Evolutionary conservation across 2,113 vertebrate species (phyloP), one percentile per base, ranked within the genome.

Genomic region (Haemorhous mexicanus): DNA sequence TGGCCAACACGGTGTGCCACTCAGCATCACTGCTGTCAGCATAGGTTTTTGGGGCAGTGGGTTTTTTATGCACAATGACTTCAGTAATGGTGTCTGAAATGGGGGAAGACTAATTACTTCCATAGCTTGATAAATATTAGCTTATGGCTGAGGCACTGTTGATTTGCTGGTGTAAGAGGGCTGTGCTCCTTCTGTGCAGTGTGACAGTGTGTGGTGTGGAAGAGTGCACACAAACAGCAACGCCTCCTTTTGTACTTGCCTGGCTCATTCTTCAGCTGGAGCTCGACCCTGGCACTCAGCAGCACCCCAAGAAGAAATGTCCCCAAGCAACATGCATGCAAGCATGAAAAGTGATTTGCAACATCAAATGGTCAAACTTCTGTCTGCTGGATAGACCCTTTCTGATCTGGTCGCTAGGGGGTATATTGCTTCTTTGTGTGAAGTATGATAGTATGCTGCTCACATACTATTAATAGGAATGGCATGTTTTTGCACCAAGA

Each of bases 291-390:
- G 47, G 47, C 46, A 69, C 76, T 92, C 90, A 96, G 47, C 66
- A 97, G 68, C 70, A 90, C 52, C 49, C 58, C 7, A 16, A 59
- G 78, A 95, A 96, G 89, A 94, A 95, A 95, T 35, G 59, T 86
- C 59, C 80, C 73, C 4, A 7, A 66, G n/a, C 55, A 82, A 70
- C 1, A 4, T 52, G 84, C 82, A 87, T 86, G 73, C 68, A 93
- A 59, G 43, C 3, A 6, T 89, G 93, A 94, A 95, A 96, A 64
- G 47, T 49, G 47, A 90, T 93, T 97, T 78, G 26, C 41, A 77
- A 73, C 14, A 8, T 67, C 7, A 8, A 84, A 67, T 72, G 8
- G 56, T 69, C 44, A 43, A 37, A 58, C 13, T 66, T 90, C 24
- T 87, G 30, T 70, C 81, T 90, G 12, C 73, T 68, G 69, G 72